Base-by-base conservation (phyloP, 2,888 invertebrate species). In the Xylota segnis region DNA sequence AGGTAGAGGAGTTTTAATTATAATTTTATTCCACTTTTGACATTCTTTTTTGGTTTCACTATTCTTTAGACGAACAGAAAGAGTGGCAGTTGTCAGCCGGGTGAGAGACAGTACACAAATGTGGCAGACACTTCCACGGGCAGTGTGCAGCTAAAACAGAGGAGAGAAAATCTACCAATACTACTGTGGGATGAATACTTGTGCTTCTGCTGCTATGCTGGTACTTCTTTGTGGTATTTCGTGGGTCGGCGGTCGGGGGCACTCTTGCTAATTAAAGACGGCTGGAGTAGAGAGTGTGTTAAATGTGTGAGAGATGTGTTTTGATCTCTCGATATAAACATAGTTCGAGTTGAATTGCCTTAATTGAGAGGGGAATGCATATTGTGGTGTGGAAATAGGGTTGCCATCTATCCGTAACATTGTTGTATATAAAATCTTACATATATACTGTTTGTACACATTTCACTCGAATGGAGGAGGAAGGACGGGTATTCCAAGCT, bases 21-120 rank as follows among this genome's bases (percentile, higher is more conserved):
- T 12, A 34, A 78, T 43, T 70, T 56, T 61, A 70, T 70, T 78
- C 18, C 45, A 77, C 76, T 59, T 71, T 71, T 43, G 40, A 7
- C 27, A 56, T 23, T 59, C 40, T 66, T 43, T 63, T 75, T 23
- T 56, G 27, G 54, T 61, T 76, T 61, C 23, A 59, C 45, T 5
- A 34, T 77, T 71, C 45, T 56, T 52, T 56, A 23, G 32, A 5
- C 27, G 12, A 32, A 27, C 34, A 45, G 40, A 45, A 52, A 50
- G 29, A 66, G 52, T 54, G 54, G 65, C 5, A 61, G 77, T 40
- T 77, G 83, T 56, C 50, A 50, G 63, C 37, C 68, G 66, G 12
- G 14, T 43, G 72, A 78, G 65, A 63, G 65, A 52, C 61, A n/a
- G 14, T 54, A 59, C 12, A 74, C 66, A 61, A 74, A 74, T 74